These are phyloP conservation scores for Hyphantria cunea DNA, from an alignment of 1,140 invertebrate species.

Conservation along the genomic window DNA sequence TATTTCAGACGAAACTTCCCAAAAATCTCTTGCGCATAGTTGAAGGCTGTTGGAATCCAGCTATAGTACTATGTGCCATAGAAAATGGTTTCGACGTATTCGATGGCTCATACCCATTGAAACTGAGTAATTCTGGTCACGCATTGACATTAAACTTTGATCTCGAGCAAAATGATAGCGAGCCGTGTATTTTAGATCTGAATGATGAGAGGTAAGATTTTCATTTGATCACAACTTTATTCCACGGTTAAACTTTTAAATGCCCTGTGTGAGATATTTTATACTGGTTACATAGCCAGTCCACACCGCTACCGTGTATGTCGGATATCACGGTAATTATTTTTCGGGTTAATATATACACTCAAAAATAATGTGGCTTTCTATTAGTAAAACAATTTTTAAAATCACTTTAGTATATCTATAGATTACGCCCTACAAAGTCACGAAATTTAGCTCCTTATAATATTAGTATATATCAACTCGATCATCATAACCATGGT, in stretches of 20 bases:
- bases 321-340: too few relatives aligned
- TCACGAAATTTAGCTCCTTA: too few relatives aligned
- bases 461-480: too few relatives aligned
- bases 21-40: constrained; percentile 61
- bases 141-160: constrained; percentile 62
- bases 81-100: constrained; percentile 67
- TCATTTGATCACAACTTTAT: background rate
- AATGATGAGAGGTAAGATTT: constrained; percentile 57
- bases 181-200: constrained; percentile 70
- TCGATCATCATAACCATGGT: too few relatives aligned
- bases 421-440: too few relatives aligned
- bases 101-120: constrained; percentile 63
- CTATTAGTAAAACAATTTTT: too few relatives aligned
- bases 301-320: too few relatives aligned
- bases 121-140: constrained; percentile 57
- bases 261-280: too few relatives aligned
- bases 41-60: constrained; percentile 80
- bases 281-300: too few relatives aligned
- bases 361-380: too few relatives aligned
- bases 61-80: constrained; percentile 55
- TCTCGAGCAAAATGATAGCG: constrained; percentile 85
- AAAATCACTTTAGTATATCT: too few relatives aligned
- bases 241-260: background rate
- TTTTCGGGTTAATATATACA: too few relatives aligned
- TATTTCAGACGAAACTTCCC: constrained; percentile 55